Percentiles rank a stretch among this genome's conserved stretches.
phyloP scores from a whole-genome alignment of 2,797 vertebrate genomes.

The Linurgus olivaceus region DNA sequence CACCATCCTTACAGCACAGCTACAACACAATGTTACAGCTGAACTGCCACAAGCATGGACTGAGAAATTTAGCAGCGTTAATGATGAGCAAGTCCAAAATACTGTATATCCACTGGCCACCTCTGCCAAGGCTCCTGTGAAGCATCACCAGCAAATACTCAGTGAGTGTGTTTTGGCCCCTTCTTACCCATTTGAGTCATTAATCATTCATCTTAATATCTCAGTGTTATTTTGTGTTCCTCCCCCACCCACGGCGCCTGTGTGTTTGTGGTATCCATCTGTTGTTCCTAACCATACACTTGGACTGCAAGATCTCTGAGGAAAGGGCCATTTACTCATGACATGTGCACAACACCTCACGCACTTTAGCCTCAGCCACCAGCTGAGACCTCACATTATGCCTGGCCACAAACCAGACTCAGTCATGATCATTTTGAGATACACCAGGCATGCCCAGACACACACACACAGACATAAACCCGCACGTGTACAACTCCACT shows the following conservation, averaged over 20 bases:
- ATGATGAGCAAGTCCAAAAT: not conserved
- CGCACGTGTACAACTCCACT: not conserved
- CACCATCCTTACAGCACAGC: not conserved
- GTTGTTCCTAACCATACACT: conserved; percentile 3
- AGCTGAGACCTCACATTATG: not conserved
- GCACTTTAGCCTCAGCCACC: not conserved
- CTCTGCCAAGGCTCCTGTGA: not conserved
- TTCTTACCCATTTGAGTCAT: conserved; percentile 6
- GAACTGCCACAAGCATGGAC: not conserved
- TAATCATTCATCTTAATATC: conserved; percentile 48
- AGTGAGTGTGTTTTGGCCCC: not conserved
- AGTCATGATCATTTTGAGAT: not conserved
- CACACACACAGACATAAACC: not conserved
- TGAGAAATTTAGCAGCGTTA: not conserved
- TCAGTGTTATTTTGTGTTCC: not conserved
- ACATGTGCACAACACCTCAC: not conserved
- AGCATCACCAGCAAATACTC: not conserved
- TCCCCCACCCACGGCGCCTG: not conserved
- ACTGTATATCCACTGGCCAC: not conserved
- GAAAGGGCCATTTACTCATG: not conserved
- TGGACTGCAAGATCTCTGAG: not conserved
- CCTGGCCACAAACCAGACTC: not conserved
- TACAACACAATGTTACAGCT: not conserved
- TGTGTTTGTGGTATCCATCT: conserved; percentile 47
- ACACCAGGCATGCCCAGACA: rapidly evolving